A percentile compares a stretch with the other conserved stretches of the same genome.
These are phyloP conservation scores for Sylvilagus bachmani DNA, from an alignment of 2,113 vertebrate species.

Conservation along the genomic window DNA sequence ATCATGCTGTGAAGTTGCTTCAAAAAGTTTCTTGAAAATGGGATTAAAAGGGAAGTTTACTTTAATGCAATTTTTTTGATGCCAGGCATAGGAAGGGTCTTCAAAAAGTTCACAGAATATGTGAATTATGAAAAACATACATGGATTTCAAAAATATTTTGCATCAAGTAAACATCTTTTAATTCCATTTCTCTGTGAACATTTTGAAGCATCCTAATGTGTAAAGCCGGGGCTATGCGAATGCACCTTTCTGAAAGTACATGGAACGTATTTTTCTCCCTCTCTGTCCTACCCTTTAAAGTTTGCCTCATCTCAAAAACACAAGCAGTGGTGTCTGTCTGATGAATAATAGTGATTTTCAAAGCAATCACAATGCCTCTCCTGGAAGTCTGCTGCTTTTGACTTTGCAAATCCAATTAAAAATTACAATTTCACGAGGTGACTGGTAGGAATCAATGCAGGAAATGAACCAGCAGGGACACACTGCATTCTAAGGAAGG, in stretches of 20 bases:
- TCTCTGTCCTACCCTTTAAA: not conserved
- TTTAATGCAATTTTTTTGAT: no score
- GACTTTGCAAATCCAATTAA: constrained; percentile 39
- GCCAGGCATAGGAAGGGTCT: no score
- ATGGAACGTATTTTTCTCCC: not conserved
- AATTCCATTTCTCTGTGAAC: no score
- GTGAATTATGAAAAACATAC: no score
- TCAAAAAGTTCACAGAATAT: no score
- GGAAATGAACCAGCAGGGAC: not conserved
- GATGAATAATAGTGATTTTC: not conserved
- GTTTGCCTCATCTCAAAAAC: not conserved
- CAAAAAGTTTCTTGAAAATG: no score
- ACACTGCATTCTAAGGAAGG: not conserved
- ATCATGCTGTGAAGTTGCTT: not conserved
- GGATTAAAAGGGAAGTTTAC: no score
- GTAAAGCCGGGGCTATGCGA: not conserved
- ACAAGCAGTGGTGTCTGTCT: not conserved
- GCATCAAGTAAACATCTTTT: no score
- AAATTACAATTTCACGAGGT: not conserved
- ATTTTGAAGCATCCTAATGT: no score
- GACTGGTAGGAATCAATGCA: not conserved
- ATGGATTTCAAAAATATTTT: no score
- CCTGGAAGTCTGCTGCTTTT: not conserved
- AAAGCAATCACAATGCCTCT: not conserved
- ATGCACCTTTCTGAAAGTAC: not conserved